Percentiles rank a stretch among this genome's conserved stretches.
Conservation (phyloP, 2,888 invertebrate genomes). For the Eumacrocentrus americanus region DNA sequence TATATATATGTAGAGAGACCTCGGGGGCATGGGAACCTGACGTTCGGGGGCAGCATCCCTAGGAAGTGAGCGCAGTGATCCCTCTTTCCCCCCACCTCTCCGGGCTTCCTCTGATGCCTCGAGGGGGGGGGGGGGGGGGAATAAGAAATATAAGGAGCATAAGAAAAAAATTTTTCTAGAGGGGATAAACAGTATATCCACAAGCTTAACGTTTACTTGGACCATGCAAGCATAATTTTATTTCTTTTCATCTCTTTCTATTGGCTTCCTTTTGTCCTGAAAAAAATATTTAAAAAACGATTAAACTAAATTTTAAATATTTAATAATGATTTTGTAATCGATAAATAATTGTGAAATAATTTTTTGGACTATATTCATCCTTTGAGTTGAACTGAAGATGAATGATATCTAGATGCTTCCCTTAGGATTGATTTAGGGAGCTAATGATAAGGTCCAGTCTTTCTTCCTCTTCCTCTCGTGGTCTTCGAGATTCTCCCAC, state of each 20-base stretch:
- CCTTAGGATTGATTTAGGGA: conserved; percentile 52
- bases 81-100: conserved; percentile 28
- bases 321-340: no score
- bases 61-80: conserved; percentile 44
- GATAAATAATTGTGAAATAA: no score
- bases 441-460: conserved; percentile 49
- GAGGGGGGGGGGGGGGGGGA: conserved; percentile 4
- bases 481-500: conserved; percentile 11
- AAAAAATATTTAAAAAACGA: background rate
- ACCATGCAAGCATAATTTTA: background rate
- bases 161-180: conserved; percentile 24
- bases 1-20: no score
- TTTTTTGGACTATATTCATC: no score
- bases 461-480: background rate
- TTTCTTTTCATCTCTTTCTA: conserved; percentile 13
- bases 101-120: no score
- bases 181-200: conserved; percentile 1
- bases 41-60: conserved; percentile 59
- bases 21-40: conserved; percentile 61
- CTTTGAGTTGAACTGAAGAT: no score
- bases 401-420: no score
- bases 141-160: background rate
- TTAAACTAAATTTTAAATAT: no score
- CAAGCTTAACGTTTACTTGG: background rate
- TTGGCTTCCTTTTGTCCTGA: background rate